Evolutionary conservation across 2,888 invertebrate species (phyloP), one percentile per base, ranked within the genome.

Genomic region (Serrognathus titanus): DNA sequence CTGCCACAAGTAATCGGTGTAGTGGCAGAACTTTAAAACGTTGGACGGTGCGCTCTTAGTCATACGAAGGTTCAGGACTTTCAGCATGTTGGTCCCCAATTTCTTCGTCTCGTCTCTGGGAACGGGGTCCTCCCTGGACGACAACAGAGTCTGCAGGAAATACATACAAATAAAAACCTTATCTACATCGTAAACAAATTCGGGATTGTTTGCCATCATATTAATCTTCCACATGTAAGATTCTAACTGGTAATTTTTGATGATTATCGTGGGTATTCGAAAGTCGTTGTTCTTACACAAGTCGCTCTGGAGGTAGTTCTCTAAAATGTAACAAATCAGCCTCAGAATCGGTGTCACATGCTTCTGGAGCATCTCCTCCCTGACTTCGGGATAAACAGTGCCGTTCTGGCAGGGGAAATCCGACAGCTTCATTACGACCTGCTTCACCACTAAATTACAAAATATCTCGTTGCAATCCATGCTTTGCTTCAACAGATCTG

Each of bases 311-410:
- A 65, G 69, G 8, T 79, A 78, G 45, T 81, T 79, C 50, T 82
- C 79, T n/a, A 86, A 75, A 52, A 86, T 75, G 48, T 80, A 78
- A 1, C 80, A 72, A 3, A 87, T 71, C 56, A 87, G 76, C 62
- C 83, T 80, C n/a, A 86, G 59, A 16, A 83, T 80, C 0, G 86
- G 83, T 12, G 81, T 79, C 35, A 86, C 65, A n/a, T 75, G 77
- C 65, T 80, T 80, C 60, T 81, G 78, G 40, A 84, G 70, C 45
- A 78, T 75, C n/a, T 80, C 78, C 63, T 82, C 80, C 48, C 79
- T 75, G 64, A 84, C 77, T 70, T 80, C 74, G 31, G 78, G 74
- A 65, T 82, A 64, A 55, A 80, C 78, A 52, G 81, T 78, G 1
- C 82, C 77, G 68, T 80, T 76, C 64, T 74, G 45, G 62, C 41